Percentiles rank a stretch among this genome's conserved stretches.
Conservation (phyloP, 1,140 invertebrate species). For the Diorhabda carinulata region DNA sequence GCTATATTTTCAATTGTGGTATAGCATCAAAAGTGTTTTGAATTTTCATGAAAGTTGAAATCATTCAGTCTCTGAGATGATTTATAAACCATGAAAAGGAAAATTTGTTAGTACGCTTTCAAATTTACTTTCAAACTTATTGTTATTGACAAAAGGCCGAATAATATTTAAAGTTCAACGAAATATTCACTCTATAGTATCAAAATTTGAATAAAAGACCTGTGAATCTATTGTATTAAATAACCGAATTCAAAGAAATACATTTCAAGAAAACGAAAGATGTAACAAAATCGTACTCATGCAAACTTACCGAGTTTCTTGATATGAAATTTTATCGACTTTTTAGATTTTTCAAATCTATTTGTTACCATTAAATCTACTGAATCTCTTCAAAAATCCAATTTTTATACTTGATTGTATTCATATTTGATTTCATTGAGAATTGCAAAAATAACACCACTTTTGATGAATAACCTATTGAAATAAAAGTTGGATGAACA, state of each 20-base stretch:
- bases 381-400: neutral
- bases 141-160: neutral
- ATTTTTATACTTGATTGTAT: neutral
- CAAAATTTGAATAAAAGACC: conserved; percentile 2
- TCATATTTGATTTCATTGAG: neutral
- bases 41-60: too few species aligned
- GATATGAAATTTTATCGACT: neutral
- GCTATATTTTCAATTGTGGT: too few species aligned
- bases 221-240: neutral
- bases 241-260: conserved; percentile 1
- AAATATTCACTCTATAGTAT: neutral
- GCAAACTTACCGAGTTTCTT: neutral
- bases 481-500: neutral
- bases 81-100: too few species aligned
- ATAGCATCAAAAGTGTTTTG: too few species aligned
- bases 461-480: neutral
- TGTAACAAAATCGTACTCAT: neutral
- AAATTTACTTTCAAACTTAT: too few species aligned
- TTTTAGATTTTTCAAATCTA: neutral
- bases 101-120: too few species aligned
- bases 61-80: too few species aligned
- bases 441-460: neutral
- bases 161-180: neutral
- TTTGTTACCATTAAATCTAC: neutral
- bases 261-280: neutral